These are phyloP conservation scores for Alsophila aescularia DNA, from an alignment of 2,888 invertebrate species.

Conservation along the genomic window DNA sequence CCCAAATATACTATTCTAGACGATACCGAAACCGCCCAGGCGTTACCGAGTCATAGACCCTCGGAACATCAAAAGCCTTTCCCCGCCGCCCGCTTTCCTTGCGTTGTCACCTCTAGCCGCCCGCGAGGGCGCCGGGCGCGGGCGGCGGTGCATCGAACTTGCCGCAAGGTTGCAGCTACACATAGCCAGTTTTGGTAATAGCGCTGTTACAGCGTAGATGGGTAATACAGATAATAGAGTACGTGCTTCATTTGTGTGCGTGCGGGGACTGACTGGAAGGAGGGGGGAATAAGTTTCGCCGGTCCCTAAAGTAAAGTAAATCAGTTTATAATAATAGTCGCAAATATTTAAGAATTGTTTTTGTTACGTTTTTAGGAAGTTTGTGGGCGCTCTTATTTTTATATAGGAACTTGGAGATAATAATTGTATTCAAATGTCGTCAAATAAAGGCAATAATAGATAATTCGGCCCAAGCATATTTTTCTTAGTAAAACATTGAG, in stretches of 20 bases:
- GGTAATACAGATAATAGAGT: slow-evolving; percentile 9
- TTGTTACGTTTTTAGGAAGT: neutral
- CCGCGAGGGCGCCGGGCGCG: slow-evolving; percentile 8
- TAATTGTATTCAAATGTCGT: neutral
- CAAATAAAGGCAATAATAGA: too few species aligned
- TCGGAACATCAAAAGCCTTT: slow-evolving; percentile 18
- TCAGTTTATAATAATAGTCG: neutral
- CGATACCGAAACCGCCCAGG: slow-evolving; percentile 13
- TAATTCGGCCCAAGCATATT: neutral
- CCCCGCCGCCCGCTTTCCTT: slow-evolving; percentile 9
- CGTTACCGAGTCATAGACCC: slow-evolving; percentile 31
- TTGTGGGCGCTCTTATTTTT: neutral
- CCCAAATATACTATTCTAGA: slow-evolving; percentile 7
- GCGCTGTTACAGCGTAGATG: slow-evolving; percentile 4
- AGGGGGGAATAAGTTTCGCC: slow-evolving; percentile 3
- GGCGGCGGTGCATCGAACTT: slow-evolving; percentile 17
- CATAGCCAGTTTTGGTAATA: slow-evolving; percentile 14
- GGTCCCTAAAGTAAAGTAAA: neutral
- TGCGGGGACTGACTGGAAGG: neutral
- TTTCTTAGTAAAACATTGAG: neutral
- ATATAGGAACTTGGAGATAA: neutral
- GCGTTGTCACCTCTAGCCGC: slow-evolving; percentile 13
- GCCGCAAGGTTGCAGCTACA: slow-evolving; percentile 17
- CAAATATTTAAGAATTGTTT: neutral
- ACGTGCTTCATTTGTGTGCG: slow-evolving; percentile 11